Evolutionary conservation across 1,140 invertebrate genomes (phyloP), one percentile per base, ranked within the genome.

Genomic region (Drosophila sulfurigaster): DNA sequence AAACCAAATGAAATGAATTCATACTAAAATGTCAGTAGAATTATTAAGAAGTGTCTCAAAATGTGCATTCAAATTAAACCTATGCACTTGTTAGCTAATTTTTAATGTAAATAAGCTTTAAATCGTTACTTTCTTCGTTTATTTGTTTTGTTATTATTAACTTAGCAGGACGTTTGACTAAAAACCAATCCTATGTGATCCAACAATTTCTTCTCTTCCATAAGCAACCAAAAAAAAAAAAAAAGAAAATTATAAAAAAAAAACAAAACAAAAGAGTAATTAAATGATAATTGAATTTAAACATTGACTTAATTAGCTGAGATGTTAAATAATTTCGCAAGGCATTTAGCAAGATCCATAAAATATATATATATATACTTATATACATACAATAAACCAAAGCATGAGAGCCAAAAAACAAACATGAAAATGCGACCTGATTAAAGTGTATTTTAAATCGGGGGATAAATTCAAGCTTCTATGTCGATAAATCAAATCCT

Each of bases 171-270:
- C 49, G 60, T 78, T 82, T 68, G 69, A 58, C 16, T 38, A 58
- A 77, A 64, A 57, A 38, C 32, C 51, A 58, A 69, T 88, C 86
- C 87, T 91, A 88, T 91, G 90, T 91, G 90, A 91, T 91, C 90
- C 81, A 89, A 74, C 76, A 79, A 82, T 86, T 91, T 90, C 78
- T 91, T 91, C 90, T 88, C 90, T 91, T 91, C 90, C 90, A 91
- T 82, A 88, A 91, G 83, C 77, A 75, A 82, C 78, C 64, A 56
- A 68, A n/a, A 15, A 66, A 48, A 78, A 48, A 52, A 48, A 32
- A 68, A 74, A 46, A 67, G 64, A 65, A 51, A 82, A 82, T 25
- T 25, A 25, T 41, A 13, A 70, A 68, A 45, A 46, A 57, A 56
- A 54, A 43, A 10, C 35, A 52, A 56, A 54, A 43, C 11, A 25